Base-by-base conservation (phyloP, 2,113 vertebrate species). In the Percina caprodes region DNA sequence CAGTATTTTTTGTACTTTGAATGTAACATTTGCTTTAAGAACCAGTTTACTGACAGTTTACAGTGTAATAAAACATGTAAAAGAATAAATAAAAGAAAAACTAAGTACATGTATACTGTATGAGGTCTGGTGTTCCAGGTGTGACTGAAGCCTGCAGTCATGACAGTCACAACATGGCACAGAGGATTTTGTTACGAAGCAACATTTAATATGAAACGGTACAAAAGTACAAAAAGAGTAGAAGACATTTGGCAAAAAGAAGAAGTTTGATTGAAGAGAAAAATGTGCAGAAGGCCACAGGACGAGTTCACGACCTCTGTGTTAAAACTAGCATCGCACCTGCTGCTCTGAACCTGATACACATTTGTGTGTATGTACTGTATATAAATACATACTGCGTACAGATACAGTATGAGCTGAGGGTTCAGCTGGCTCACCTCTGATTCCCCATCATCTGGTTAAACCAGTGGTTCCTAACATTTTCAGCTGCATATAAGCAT, bases 91-190 rank as follows among this genome's bases (percentile, higher is more conserved):
- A 33, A 71, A 16, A 49, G 51, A 42, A 49, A 56, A n/a, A n/a
- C n/a, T 11, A 42, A 1, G 11, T 11, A n/a, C 19, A 23, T 12
- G 19, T 1, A 35, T n/a, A n/a, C 7, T 8, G 19, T 1, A 35
- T 14, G 67, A 67, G 75, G 56, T 65, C 54, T 23, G 54, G 35
- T 6, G 63, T 63, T 13, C 35, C 2, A 52, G 21, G 69, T 13
- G 69, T 51, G 84, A 89, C 77, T 18, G 77, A 75, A 71, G 12
- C 73, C 78, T 76, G 82, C 82, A 82, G 75, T 54, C 83, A n/a
- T n/a, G n/a, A 18, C 19, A 42, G 6, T 2, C 6, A 42, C 56
- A 71, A 59, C 51, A 56, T 23, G 75, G 62, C 78, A 79, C 75
- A 26, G 12, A 80, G n/a, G 67, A 45, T 5, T 39, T n/a, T 5